Base-by-base conservation (phyloP, 1,140 invertebrate species). In the Medauroidea extradentata region DNA sequence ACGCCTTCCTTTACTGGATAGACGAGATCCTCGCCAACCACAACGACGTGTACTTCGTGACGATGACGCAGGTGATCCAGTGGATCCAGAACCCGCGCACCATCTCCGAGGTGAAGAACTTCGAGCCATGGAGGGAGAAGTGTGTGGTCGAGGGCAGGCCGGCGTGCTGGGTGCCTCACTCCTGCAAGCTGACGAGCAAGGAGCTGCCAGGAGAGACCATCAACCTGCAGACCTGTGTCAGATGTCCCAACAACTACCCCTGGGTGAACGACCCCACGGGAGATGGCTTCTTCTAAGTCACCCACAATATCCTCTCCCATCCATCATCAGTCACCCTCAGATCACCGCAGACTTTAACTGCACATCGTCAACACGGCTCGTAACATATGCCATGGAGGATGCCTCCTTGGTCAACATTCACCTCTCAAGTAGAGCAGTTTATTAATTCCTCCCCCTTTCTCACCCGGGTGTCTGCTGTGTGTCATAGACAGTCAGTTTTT, bases 21-120 rank as follows among this genome's bases (percentile, higher is more conserved):
- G 94, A 97, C 71, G 94, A 97, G 78, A 85, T 94, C 46, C 76
- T 95, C 27, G 78, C 85, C 58, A 89, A 87, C 56, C 87, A 93
- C 77, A 91, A 93, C 59, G 94, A 98, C 71, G 94, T 96, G 4
- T 97, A 95, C 77, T 96, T 98, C 70, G 92, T 96, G 1, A 97
- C 94, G n/a, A 96, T 95, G 89, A 96, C 93, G 2, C 93, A 94
- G 75, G 93, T 96, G 1, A 94, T 97, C 65, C 93, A 96, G 71
- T 97, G 94, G 94, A 94, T 97, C 72, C 93, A 95, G 71, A 94
- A 94, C 69, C 93, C 94, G 9, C 82, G 88, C 41, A 92, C 91
- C 2, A 72, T 92, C 58, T 81, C 83, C 25, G 90, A 94, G 70
- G 85, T 90, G 8, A 93, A 93, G 78, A 93, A 86, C 77, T 96